A percentile compares a stretch with the other conserved stretches of the same genome.
These are phyloP conservation scores for rat (Rattus norvegicus) DNA, from an alignment of 2,113 vertebrate species.

Conservation along the genomic window GRCr8 NC_086023.1:97021001-97021500, in stretches of 20 bases:
- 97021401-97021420: constrained; percentile 23
- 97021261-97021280: background rate
- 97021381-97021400: background rate
- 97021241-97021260: background rate
- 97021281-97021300: background rate
- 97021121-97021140: background rate
- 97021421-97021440: constrained; percentile 28
- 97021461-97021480: background rate
- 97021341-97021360: background rate
- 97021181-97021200: constrained; percentile 1
- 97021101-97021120: background rate
- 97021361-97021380: background rate
- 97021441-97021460: background rate
- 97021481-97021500: background rate
- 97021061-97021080: background rate
- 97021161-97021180: background rate
- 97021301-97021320: background rate
- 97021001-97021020: background rate
- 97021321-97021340: background rate
- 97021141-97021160: background rate
- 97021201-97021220: background rate
- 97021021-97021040: background rate
- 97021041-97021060: background rate
- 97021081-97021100: background rate
- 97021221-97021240: background rate